Percentiles rank a stretch among this genome's conserved stretches.
These are phyloP conservation scores for Ceratina australensis DNA, from an alignment of 1,140 invertebrate species.

Conservation along the genomic window DNA sequence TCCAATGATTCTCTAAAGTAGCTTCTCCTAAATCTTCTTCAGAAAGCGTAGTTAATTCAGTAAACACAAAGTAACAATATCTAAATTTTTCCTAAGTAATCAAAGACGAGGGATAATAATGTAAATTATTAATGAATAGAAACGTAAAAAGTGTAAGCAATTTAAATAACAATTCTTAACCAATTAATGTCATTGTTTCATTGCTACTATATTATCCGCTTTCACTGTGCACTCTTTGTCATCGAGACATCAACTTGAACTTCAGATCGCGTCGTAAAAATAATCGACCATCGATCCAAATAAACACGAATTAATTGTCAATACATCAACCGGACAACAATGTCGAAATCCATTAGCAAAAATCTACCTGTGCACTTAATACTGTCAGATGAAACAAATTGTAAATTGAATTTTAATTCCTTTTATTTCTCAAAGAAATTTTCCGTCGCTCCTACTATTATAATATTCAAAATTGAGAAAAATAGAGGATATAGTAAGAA, in stretches of 20 bases:
- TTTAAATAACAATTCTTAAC: neutral
- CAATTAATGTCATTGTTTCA: neutral
- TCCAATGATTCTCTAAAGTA: neutral
- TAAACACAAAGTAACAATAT: no score
- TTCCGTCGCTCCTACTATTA: no score
- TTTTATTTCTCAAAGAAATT: neutral
- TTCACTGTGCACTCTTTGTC: neutral
- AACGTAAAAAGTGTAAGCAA: neutral
- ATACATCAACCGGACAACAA: neutral
- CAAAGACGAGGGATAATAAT: no score
- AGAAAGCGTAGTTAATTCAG: no score
- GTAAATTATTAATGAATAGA: no score
- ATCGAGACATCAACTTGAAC: neutral
- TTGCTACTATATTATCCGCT: neutral
- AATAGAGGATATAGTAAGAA: no score
- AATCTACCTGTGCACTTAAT: neutral
- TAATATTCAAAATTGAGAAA: no score
- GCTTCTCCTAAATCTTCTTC: no score
- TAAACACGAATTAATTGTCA: neutral
- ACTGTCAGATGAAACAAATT: neutral
- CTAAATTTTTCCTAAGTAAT: no score
- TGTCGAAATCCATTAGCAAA: neutral
- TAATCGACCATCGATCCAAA: neutral
- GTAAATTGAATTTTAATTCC: neutral
- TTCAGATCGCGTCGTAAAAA: neutral